phyloP scores from a whole-genome alignment of 2,888 invertebrate genomes.

The Synergus japonicus region DNA sequence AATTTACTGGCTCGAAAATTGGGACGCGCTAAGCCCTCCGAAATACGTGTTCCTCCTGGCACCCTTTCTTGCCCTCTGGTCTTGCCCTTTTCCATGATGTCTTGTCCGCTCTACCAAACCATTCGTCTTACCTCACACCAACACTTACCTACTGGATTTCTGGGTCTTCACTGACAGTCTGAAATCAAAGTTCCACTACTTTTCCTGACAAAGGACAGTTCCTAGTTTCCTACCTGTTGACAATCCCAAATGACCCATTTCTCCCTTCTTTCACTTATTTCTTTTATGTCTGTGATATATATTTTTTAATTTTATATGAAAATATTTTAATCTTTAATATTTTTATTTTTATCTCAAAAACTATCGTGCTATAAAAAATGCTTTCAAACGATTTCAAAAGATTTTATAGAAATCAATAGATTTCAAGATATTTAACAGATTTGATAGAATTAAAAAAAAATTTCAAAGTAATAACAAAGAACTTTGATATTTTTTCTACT shows the following conservation, averaged over 20 bases:
- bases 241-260: conserved; percentile 1
- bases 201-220: conserved; percentile 39
- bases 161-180: background rate
- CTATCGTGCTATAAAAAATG: too few species aligned
- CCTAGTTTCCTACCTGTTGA: conserved; percentile 42
- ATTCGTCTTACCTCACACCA: conserved; percentile 36
- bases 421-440: too few species aligned
- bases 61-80: conserved; percentile 18
- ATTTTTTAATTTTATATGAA: too few species aligned
- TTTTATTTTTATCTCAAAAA: too few species aligned
- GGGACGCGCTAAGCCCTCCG: conserved; percentile 62
- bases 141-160: background rate
- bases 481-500: too few species aligned
- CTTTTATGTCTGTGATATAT: background rate
- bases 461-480: too few species aligned
- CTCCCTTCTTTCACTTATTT: background rate
- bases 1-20: conserved; percentile 74
- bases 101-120: conserved; percentile 22
- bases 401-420: too few species aligned
- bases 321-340: too few species aligned
- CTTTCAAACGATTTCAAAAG: too few species aligned
- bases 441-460: too few species aligned
- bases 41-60: conserved; percentile 12
- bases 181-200: conserved; percentile 20
- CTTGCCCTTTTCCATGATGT: background rate